Evolutionary conservation across 2,797 vertebrate genomes (phyloP), one percentile per base, ranked within the genome.

Genomic region (Tachyglossus aculeatus): DNA sequence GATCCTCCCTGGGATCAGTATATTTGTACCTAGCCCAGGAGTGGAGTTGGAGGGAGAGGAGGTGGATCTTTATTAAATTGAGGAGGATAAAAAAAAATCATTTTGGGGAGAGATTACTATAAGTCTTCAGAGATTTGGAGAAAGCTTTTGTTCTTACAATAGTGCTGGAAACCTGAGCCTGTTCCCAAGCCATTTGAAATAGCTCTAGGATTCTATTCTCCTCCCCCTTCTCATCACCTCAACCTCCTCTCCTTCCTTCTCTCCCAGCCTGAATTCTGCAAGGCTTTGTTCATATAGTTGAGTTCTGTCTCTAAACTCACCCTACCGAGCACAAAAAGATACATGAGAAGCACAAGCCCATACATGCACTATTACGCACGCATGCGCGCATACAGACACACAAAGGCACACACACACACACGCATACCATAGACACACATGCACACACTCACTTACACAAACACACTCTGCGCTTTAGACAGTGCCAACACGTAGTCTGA

Each of bases 401-500:
- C 18, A 45, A 18, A 18, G 18, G 51, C 25, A 43, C 21, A 32
- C 2, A n/a, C 11, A 33, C 48, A 32, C 22, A 40, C 33, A 7
- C 9, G 7, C 5, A 16, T 34, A 31, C 33, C 13, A 16, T 22
- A 38, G 15, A n/a, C n/a, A n/a, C n/a, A n/a, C n/a, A n/a, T n/a
- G n/a, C n/a, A n/a, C n/a, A n/a, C n/a, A n/a, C n/a, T n/a, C n/a
- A n/a, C n/a, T n/a, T n/a, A n/a, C n/a, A n/a, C n/a, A n/a, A n/a
- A n/a, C n/a, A n/a, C n/a, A n/a, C n/a, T n/a, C n/a, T n/a, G n/a
- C n/a, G n/a, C n/a, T n/a, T n/a, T n/a, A n/a, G n/a, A n/a, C n/a
- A n/a, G n/a, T n/a, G n/a, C n/a, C n/a, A 62, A 67, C 40, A 43
- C n/a, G 43, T 0, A 47, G 19, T 76, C 70, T 53, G 76, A 64